Conservation (phyloP, 2,888 invertebrate species). For the Scaptomyza parva region DNA sequence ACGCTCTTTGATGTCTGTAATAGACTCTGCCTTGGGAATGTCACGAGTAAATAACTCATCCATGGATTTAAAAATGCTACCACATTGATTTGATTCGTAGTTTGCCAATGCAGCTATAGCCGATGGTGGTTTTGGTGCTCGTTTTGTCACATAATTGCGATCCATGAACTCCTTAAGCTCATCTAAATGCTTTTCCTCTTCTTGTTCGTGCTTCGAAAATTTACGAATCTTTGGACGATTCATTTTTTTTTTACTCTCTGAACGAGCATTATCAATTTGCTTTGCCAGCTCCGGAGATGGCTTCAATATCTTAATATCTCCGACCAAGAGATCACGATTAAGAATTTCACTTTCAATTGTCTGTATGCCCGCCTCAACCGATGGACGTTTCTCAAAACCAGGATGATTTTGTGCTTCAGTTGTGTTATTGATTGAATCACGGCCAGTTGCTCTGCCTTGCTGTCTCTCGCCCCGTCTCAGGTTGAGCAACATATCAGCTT, state of each 20-base stretch:
- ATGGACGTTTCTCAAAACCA: neutral
- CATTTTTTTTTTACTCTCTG: conserved; percentile 38
- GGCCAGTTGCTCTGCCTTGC: conserved; percentile 20
- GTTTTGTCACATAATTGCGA: conserved; percentile 69
- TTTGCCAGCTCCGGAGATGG: conserved; percentile 67
- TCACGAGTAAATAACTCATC: conserved; percentile 72
- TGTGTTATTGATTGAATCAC: neutral
- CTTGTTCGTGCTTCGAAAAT: conserved; percentile 68
- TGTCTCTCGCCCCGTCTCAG: conserved; percentile 23
- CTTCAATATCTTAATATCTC: conserved; percentile 65
- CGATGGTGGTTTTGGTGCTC: conserved; percentile 45
- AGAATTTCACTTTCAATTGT: conserved; percentile 78
- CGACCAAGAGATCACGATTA: conserved; percentile 69
- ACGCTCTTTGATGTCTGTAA: conserved; percentile 73
- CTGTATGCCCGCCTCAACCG: conserved; percentile 66
- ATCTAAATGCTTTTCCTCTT: conserved; percentile 77
- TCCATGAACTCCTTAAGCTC: conserved; percentile 79
- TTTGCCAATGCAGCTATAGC: conserved; percentile 18
- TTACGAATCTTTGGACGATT: conserved; percentile 60
- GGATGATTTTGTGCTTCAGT: neutral
- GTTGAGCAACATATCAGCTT: neutral
- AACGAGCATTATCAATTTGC: conserved; percentile 65
- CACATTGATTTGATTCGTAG: conserved; percentile 50
- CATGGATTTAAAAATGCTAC: conserved; percentile 73
- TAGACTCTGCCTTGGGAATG: conserved; percentile 73